Evolutionary conservation across 2,113 vertebrate species (phyloP).

Genomic region (Peromyscus californicus): DNA sequence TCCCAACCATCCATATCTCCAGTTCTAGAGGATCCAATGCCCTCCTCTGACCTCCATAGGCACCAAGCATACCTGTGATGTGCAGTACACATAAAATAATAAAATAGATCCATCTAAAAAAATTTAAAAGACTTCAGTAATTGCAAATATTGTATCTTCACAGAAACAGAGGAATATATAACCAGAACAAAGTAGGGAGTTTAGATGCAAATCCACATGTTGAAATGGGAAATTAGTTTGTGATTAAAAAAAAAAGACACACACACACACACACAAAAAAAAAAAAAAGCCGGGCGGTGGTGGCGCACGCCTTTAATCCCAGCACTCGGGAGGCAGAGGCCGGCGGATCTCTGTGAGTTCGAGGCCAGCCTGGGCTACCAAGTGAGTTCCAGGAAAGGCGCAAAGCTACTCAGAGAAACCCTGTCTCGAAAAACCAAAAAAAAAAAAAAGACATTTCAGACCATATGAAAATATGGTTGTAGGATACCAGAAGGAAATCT

Average conservation of each 20-base stretch:
- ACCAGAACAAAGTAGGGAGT: conserved; percentile 45
- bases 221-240: conserved; percentile 63
- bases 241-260: no score
- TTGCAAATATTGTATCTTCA: conserved; percentile 53
- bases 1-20: neutral
- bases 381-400: no score
- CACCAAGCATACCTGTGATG: neutral
- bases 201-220: conserved; percentile 56
- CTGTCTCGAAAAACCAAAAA: no score
- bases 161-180: conserved; percentile 60
- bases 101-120: neutral
- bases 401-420: no score
- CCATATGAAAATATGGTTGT: conserved; percentile 42
- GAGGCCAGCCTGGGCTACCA: no score
- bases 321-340: no score
- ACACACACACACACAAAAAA: no score
- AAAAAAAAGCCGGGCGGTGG: no score
- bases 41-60: neutral
- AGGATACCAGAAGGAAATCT: conserved; percentile 38
- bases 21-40: neutral
- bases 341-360: no score
- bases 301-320: no score
- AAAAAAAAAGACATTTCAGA: conserved; percentile 54
- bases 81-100: neutral
- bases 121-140: neutral